Base-by-base conservation (phyloP, 1,140 invertebrate species). In the Ceratitis capitata region DNA sequence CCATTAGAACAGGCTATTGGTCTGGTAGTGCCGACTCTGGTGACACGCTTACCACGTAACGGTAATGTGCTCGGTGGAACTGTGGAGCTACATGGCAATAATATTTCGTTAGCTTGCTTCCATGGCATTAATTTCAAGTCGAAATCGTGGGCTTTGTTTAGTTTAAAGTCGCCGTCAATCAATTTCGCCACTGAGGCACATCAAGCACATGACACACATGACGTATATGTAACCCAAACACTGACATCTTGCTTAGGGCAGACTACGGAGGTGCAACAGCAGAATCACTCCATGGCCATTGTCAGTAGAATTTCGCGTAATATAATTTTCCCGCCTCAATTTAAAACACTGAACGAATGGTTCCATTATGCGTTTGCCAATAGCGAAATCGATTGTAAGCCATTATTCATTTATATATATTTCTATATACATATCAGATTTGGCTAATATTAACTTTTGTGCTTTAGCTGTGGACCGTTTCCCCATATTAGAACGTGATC, bases 121-220 rank as follows among this genome's bases (percentile, higher is more conserved):
- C 98, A 99, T 92, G 98, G 98, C 6, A 97, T 98, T 88, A 99
- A 99, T 92, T 98, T 99, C 92, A 98, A 92, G 89, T 93, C 98
- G 42, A 99, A 99, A 92, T 98, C 96, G 2, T 99, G 98, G 98
- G 98, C 98, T 1, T 90, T 99, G 42, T 99, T 99, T 91, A 98
- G 97, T 86, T 93, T 99, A 78, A 97, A 97, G 91, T 97, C 99
- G 87, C 98, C 98, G 0, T 97, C 95, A 86, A 99, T 99, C 86
- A 97, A 96, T 88, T 99, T 99, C 93, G 96, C 97, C 26, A 98
- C 98, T 0, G 98, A 99, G 92, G 97, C 97, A 1, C 97, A 98
- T 91, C 96, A 97, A 92, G 94, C 97, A 58, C 88, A 90, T 56
- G 87, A 91, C 9, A 86, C 87, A 16, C 87, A 85, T 14, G 90